Base-by-base conservation (phyloP, 2,888 invertebrate genomes). In the Stramonita haemastoma region DNA sequence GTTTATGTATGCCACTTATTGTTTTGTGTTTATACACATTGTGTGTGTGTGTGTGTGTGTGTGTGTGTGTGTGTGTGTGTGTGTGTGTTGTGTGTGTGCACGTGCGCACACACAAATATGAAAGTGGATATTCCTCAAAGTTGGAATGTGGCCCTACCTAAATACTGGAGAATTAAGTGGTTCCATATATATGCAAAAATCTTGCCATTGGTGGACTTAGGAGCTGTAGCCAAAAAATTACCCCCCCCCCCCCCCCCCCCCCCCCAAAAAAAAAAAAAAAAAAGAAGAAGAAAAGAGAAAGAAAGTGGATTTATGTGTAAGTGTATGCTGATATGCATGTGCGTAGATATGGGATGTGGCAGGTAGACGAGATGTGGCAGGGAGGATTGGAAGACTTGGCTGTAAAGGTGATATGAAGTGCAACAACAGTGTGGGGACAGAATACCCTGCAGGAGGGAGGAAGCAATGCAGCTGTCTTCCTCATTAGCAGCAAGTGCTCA, bases 41-140 rank as follows among this genome's bases (percentile, higher is more conserved):
- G 79, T 79, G 79, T 26, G 13, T 79, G 77, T 79, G 8, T 29
- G 79, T 79, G 79, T 6, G 26, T 79, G 79, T 79, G 79, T 26
- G 13, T 79, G 77, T 79, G 8, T 29, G 79, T 79, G 79, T 29
- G 79, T 29, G 79, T 79, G 79, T 79, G 79, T 79, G 1, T 29
- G 79, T 29, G 79, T 79, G 79, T 79, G 79, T 46, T 79, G 79
- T 79, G 79, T 29, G 79, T 79, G 79, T 79, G n/a, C 13, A n/a
- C 29, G n/a, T 79, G 79, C 66, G 13, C 66, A 66, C 6, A 66
- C 66, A 66, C 6, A 66, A 17, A 26, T 66, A 22, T 6, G 79
- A 26, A n/a, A 26, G 32, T 79, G 79, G 15, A 79, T 79, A n/a
- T 29, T 15, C n/a, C 26, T 79, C 32, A 6, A n/a, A 26, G 79